Evolutionary conservation across 1,140 invertebrate species (phyloP).

Genomic region (Calycopis cecrops): DNA sequence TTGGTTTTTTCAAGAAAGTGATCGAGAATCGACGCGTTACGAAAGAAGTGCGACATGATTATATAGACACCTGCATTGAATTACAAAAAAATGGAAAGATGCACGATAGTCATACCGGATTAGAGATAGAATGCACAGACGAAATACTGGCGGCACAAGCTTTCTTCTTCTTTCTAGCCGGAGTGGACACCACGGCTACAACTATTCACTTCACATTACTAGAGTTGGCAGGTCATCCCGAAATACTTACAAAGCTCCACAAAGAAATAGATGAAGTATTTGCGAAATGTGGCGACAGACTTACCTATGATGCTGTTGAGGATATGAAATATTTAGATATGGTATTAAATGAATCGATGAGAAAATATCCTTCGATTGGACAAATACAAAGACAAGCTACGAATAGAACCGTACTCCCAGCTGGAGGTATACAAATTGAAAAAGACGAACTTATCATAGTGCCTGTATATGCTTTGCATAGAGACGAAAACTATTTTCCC

Average conservation of each 20-base stretch:
- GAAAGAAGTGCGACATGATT: slow-evolving; percentile 32
- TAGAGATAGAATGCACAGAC: slow-evolving; percentile 40
- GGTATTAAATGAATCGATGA: slow-evolving; percentile 55
- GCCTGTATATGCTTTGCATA: slow-evolving; percentile 77
- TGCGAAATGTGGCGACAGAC: slow-evolving; percentile 34
- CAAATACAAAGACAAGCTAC: slow-evolving; percentile 57
- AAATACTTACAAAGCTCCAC: slow-evolving; percentile 58
- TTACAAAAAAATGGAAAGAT: slow-evolving; percentile 35
- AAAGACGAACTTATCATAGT: slow-evolving; percentile 71
- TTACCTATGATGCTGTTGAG: slow-evolving; percentile 58
- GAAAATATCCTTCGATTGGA: slow-evolving; percentile 70
- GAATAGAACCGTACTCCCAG: slow-evolving; percentile 61
- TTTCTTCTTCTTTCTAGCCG: slow-evolving; percentile 75
- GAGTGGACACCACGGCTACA: slow-evolving; percentile 70
- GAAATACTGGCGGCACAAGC: slow-evolving; percentile 71
- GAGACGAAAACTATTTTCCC: slow-evolving; percentile 73
- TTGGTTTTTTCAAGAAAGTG: slow-evolving; percentile 34
- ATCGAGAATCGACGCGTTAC: slow-evolving; percentile 23
- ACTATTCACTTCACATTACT: slow-evolving; percentile 50
- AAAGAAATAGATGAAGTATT: slow-evolving; percentile 59
- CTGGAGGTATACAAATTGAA: slow-evolving; percentile 50
- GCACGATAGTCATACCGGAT: slow-evolving; percentile 29
- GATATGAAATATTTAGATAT: slow-evolving; percentile 71
- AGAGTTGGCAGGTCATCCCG: slow-evolving; percentile 53
- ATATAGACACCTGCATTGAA: slow-evolving; percentile 37